Evolutionary conservation across 2,797 vertebrate species (phyloP), one percentile per base, ranked within the genome.

Genomic region (Sebastes alutus): DNA sequence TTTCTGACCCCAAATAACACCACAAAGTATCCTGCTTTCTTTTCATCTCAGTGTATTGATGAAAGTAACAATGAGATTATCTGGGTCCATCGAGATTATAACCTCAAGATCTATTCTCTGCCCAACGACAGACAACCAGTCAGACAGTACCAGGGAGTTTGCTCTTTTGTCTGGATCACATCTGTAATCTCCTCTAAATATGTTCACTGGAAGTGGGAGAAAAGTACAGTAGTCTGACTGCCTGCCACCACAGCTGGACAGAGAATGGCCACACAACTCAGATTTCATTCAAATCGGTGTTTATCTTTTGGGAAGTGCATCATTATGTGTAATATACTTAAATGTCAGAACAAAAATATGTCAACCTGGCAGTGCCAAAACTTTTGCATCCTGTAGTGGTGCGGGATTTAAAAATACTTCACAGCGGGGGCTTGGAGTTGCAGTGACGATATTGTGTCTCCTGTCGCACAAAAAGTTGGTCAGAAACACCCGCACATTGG

Each of bases 171-270:
- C 93, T 90, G 85, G 84, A 87, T 89, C 89, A 84, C 85, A 90
- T 92, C 93, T 93, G 91, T 93, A 94, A 94, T 95, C 93, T 94
- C 89, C 90, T 93, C 87, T 92, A 94, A 95, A 95, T 94, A 92
- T 80, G 89, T 91, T 92, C 91, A 90, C 94, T 89, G 92, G 87
- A 94, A 94, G 88, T 89, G 84, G 86, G 82, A 90, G 89, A 82
- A 94, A 93, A 94, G 92, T 90, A 91, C 92, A 93, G 93, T 91
- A 94, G 89, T 93, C 87, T 89, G 82, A 84, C 87, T 84, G 85
- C 72, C 90, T 88, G 91, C 90, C 88, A 94, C 92, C 86, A 80
- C 93, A 92, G 85, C 87, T 92, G 91, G 88, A 94, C 84, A 33
- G 59, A 80, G 64, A 88, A 91, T 54, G 87, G 91, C 91, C 93